Evolutionary conservation across 2,113 vertebrate genomes (phyloP), one percentile per base, ranked within the genome.

Genomic region (Ibidorhyncha struthersii): DNA sequence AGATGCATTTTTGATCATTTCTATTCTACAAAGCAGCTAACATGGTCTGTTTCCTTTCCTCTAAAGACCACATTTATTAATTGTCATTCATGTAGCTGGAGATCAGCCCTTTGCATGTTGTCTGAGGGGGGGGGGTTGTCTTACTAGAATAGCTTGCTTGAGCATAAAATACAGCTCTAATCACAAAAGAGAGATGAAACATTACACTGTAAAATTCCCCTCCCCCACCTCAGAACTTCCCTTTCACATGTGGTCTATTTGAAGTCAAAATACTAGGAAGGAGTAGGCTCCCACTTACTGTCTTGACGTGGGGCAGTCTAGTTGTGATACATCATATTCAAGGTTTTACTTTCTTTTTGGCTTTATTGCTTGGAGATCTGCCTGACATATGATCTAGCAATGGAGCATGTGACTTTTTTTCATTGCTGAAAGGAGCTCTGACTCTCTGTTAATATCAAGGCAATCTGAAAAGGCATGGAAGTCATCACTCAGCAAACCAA

Each of bases 121-220:
- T 97, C 73, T 95, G 77, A 84, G 70, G 56, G 19, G 91, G 86
- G 90, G 52, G 53, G 59, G 55, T 88, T 97, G 91, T 62, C 66
- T 89, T 96, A 94, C 95, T 89, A 87, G 95, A 96, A 89, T 83
- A 95, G 96, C 91, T 84, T 96, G 91, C 86, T 94, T 85, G 66
- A 94, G 87, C 3, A 2, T 85, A 90, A 93, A 97, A 94, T 90
- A 93, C 49, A 86, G 53, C 86, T 93, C 74, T 96, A 87, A 95
- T 96, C 86, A 93, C 89, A 96, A 91, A 95, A 82, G 53, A 80
- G 72, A 95, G 86, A 91, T 80, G 86, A 96, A 94, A 95, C 86
- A 80, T 73, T 1, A 0, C 49, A 43, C 49, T 62, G 53, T 90
- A 91, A 85, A 92, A 82, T 84, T 91, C 36, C 53, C 70, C 52